Evolutionary conservation across 1,140 invertebrate species (phyloP).

Genomic region (Danaus melanippus): DNA sequence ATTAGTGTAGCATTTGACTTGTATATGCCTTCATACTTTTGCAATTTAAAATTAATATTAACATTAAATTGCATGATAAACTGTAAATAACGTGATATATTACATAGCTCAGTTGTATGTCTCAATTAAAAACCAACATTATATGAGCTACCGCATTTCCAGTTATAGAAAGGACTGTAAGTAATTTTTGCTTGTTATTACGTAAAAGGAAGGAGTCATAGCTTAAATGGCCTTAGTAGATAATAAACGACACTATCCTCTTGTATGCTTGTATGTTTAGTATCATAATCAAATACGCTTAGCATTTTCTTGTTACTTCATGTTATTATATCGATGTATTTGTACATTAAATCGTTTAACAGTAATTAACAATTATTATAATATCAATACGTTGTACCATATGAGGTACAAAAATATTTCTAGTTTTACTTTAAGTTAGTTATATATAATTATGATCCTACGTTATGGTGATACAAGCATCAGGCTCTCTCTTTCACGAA

Average conservation of each 20-base stretch:
- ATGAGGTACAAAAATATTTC: too few relatives aligned
- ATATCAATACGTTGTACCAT: too few relatives aligned
- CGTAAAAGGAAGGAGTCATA: conserved; percentile 17
- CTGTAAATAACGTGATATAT: conserved; percentile 8
- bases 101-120: conserved; percentile 26
- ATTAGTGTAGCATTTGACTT: too few relatives aligned
- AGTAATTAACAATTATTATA: too few relatives aligned
- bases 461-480: too few relatives aligned
- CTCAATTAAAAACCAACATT: conserved; percentile 29
- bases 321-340: too few relatives aligned
- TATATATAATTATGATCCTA: too few relatives aligned
- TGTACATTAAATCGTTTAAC: too few relatives aligned
- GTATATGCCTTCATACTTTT: conserved; percentile 18
- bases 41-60: conserved; percentile 45
- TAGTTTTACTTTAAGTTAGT: too few relatives aligned
- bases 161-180: conserved; percentile 14
- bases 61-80: conserved; percentile 22
- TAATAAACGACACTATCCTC: conserved; percentile 21
- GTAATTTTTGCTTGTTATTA: conserved; percentile 13
- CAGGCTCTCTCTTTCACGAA: too few relatives aligned
- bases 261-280: conserved; percentile 11
- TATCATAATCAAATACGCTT: conserved; percentile 10
- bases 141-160: conserved; percentile 20
- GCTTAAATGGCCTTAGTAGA: conserved; percentile 19
- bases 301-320: too few relatives aligned